Evolutionary conservation across 2,113 vertebrate genomes (phyloP).

Genomic region (Cygnus atratus): DNA sequence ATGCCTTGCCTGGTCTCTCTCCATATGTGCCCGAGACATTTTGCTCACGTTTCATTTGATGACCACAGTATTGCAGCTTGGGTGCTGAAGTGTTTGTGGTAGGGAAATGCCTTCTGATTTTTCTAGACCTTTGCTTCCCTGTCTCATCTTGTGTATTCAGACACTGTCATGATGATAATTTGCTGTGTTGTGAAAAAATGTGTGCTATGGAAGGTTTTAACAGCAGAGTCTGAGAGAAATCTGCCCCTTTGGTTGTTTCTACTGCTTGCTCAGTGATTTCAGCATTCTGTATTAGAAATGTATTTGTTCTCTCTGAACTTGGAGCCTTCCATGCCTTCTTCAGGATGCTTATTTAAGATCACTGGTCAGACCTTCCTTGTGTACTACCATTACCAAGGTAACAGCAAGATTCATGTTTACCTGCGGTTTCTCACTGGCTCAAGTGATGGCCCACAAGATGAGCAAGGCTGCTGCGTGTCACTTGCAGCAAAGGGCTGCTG

Average conservation of each 20-base stretch:
- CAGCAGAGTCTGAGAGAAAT: not conserved
- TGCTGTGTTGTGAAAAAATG: not conserved
- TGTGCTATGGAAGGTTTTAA: not conserved
- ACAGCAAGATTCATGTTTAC: not conserved
- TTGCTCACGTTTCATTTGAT: not conserved
- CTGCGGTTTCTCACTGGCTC: not conserved
- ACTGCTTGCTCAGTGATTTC: not conserved
- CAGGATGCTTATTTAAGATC: not conserved
- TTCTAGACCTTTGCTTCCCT: not conserved
- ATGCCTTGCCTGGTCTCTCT: not conserved
- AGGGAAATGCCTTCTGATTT: not conserved
- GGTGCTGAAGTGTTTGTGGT: not conserved
- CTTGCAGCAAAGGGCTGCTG: not conserved
- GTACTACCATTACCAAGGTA: not conserved
- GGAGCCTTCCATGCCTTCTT: not conserved
- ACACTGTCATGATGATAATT: not conserved
- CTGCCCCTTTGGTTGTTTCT: not conserved
- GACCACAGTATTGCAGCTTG: not conserved
- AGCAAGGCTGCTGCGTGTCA: accelerated
- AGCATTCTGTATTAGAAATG: not conserved
- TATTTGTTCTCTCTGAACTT: not conserved
- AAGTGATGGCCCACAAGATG: not conserved
- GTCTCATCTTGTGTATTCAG: not conserved
- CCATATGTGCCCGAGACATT: not conserved
- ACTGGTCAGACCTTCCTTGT: not conserved